phyloP scores from a whole-genome alignment of 2,797 vertebrate species.

The Nyctibius grandis region DNA sequence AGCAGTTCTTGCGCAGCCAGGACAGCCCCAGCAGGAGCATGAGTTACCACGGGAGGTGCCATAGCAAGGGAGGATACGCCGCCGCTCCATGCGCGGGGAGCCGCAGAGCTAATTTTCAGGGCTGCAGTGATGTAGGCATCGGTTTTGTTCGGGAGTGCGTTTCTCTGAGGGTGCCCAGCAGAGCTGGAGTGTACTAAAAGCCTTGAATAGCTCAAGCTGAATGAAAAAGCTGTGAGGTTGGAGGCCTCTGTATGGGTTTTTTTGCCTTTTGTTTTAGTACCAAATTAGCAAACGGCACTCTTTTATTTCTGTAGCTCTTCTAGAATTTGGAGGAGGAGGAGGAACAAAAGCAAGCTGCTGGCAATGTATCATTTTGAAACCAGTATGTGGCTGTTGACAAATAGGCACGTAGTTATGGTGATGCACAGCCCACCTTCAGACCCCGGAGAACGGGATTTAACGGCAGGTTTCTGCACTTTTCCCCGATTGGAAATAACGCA shows the following conservation, averaged over 20 bases:
- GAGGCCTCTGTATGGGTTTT: neutral
- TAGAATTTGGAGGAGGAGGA: neutral
- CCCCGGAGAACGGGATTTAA: neutral
- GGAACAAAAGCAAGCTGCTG: neutral
- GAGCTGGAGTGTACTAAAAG: neutral
- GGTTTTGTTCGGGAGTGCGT: neutral
- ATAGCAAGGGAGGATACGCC: neutral
- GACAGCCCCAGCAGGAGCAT: neutral
- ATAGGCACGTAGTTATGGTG: neutral
- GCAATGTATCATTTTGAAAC: neutral
- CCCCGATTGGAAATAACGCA: accelerated
- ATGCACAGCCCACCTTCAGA: neutral
- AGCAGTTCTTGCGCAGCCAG: neutral
- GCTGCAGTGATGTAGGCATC: too few relatives aligned
- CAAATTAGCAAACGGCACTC: neutral
- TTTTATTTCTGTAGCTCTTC: neutral
- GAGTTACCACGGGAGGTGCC: neutral
- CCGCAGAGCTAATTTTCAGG: accelerated
- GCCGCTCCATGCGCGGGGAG: accelerated
- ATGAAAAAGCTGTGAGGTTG: neutral
- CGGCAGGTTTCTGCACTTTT: neutral
- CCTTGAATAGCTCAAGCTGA: neutral
- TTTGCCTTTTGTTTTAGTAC: neutral
- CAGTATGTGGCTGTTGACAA: neutral
- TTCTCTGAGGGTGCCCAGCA: neutral